A percentile compares a stretch with the other conserved stretches of the same genome.
Conservation (phyloP, 2,797 vertebrate genomes). For the Mareca strepera region DNA sequence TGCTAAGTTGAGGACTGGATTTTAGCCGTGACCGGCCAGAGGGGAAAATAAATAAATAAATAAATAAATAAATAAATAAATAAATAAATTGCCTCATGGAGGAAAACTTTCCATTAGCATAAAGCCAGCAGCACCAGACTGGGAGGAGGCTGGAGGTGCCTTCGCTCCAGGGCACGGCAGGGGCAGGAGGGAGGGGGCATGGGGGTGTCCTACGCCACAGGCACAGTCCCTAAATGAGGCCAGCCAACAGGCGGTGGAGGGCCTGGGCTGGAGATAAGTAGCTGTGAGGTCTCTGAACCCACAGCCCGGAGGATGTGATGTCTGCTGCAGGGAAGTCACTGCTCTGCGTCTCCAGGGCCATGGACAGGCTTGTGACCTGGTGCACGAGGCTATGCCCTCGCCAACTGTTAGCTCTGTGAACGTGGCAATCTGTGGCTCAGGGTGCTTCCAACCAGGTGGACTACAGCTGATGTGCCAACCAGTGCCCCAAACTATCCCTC, state of each 20-base stretch:
- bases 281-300: background rate
- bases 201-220: background rate
- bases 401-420: background rate
- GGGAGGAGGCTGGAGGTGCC: background rate
- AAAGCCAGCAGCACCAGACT: constrained; percentile 19
- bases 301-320: background rate
- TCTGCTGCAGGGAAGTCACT: background rate
- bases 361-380: background rate
- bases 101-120: constrained; percentile 29
- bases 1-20: constrained; percentile 54
- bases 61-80: background rate
- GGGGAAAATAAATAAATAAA: background rate
- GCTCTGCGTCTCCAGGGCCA: background rate
- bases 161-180: background rate
- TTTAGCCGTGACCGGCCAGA: background rate
- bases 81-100: background rate
- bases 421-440: no score
- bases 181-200: background rate
- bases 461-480: background rate
- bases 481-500: background rate
- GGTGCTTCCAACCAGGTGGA: background rate
- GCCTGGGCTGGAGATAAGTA: background rate
- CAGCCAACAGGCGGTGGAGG: background rate
- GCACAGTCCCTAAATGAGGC: background rate
- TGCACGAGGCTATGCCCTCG: background rate